Conservation (phyloP, 2,888 invertebrate genomes). For the Eucera pruinosa region DNA sequence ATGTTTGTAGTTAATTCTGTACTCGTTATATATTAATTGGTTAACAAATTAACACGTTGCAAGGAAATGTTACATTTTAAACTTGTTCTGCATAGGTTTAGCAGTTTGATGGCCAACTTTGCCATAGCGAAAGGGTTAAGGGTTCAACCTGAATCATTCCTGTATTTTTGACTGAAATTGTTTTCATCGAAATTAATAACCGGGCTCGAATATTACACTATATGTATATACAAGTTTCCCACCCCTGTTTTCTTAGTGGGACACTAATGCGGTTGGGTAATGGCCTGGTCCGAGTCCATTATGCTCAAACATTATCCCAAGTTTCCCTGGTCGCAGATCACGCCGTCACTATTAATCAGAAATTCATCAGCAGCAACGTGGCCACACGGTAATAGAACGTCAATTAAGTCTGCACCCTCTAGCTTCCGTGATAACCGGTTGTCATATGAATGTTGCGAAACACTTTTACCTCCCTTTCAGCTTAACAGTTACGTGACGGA, state of each 20-base stretch:
- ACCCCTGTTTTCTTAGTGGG: constrained; percentile 31
- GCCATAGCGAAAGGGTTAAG: no score
- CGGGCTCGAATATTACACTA: constrained; percentile 3
- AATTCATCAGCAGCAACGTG: constrained; percentile 38
- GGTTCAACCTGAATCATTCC: no score
- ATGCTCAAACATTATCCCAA: constrained; percentile 55
- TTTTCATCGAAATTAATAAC: no score
- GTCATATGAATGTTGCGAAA: background rate
- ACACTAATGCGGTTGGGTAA: constrained; percentile 50
- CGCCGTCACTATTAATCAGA: constrained; percentile 41
- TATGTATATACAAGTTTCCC: background rate
- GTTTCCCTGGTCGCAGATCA: constrained; percentile 27
- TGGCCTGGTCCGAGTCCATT: constrained; percentile 47
- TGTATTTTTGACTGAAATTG: no score
- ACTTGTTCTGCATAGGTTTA: no score
- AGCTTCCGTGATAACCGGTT: background rate
- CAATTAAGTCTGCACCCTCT: constrained; percentile 31
- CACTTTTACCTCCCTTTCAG: no score
- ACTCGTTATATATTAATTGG: no score
- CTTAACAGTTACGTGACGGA: no score
- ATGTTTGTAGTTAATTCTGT: no score
- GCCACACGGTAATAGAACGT: constrained; percentile 24
- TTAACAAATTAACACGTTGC: no score
- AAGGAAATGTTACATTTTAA: no score
- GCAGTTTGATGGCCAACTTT: no score